Conservation (phyloP, 2,113 vertebrate species). For the Amphiprion percula region DNA sequence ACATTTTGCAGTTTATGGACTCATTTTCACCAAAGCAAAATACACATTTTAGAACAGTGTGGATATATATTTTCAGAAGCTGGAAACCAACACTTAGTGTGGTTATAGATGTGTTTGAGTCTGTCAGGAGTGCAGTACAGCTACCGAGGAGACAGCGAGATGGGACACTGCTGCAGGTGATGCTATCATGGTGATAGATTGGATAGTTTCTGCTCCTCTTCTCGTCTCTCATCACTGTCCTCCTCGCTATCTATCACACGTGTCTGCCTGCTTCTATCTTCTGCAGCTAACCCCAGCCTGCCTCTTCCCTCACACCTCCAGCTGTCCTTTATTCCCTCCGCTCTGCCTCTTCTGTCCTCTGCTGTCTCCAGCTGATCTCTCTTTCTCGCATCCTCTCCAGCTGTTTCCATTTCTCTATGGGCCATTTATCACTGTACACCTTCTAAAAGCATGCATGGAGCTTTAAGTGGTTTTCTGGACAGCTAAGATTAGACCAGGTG, state of each 20-base stretch:
- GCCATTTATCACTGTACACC: constrained; percentile 32
- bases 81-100: no score
- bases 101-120: not conserved
- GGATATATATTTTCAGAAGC: not conserved
- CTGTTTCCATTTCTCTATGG: not conserved
- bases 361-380: not conserved
- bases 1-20: constrained; percentile 8
- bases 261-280: not conserved
- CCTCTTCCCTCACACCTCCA: constrained; percentile 8
- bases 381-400: not conserved
- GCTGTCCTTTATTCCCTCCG: not conserved
- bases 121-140: not conserved
- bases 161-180: constrained; percentile 46
- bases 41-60: not conserved
- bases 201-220: constrained; percentile 36
- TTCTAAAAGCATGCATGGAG: constrained; percentile 11
- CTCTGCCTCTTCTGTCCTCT: not conserved
- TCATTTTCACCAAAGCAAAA: not conserved
- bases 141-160: not conserved
- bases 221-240: constrained; percentile 43
- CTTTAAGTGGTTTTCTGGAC: constrained; percentile 39
- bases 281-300: not conserved
- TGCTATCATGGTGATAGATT: constrained; percentile 52
- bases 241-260: constrained; percentile 32
- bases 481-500: constrained; percentile 51